A percentile compares a stretch with the other conserved stretches of the same genome.
These are phyloP conservation scores for Botia almorhae DNA, from an alignment of 2,797 vertebrate genomes.

Conservation along the genomic window DNA sequence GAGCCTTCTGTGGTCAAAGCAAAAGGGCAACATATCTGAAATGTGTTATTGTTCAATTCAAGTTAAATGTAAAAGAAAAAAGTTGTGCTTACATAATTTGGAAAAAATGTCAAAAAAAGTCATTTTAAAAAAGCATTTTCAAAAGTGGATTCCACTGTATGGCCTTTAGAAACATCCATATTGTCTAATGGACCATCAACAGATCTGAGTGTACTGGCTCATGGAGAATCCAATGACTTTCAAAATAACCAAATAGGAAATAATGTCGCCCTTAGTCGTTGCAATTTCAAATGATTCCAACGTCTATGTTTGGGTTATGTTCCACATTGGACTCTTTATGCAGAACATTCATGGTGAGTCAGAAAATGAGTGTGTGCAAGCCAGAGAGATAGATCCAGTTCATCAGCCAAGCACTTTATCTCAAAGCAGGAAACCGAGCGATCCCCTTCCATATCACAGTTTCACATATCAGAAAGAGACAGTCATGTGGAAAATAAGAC, in stretches of 20 bases:
- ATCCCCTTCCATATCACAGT: constrained; percentile 27
- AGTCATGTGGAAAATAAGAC: constrained; percentile 50
- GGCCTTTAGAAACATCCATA: not conserved
- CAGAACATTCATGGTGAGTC: constrained; percentile 31
- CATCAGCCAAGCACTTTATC: constrained; percentile 46
- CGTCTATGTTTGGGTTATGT: constrained; percentile 19
- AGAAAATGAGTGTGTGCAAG: constrained; percentile 21
- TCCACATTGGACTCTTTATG: constrained; percentile 24
- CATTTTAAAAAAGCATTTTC: too few species aligned
- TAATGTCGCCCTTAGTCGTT: not conserved
- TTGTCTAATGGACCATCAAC: not conserved
- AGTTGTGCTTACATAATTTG: too few species aligned
- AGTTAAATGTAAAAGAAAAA: too few species aligned
- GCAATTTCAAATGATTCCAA: constrained; percentile 3
- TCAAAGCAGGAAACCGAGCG: constrained; percentile 21
- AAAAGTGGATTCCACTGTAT: too few species aligned
- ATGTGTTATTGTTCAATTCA: too few species aligned
- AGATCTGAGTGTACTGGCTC: not conserved
- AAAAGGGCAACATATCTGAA: not conserved
- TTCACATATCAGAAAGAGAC: constrained; percentile 37
- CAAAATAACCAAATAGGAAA: constrained; percentile 9
- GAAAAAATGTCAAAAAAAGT: too few species aligned
- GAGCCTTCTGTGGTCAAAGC: not conserved
- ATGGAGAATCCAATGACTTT: not conserved
- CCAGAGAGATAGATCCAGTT: constrained; percentile 38